Evolutionary conservation across 2,113 vertebrate species (phyloP), one percentile per base, ranked within the genome.

Genomic region (Carlito syrichta): DNA sequence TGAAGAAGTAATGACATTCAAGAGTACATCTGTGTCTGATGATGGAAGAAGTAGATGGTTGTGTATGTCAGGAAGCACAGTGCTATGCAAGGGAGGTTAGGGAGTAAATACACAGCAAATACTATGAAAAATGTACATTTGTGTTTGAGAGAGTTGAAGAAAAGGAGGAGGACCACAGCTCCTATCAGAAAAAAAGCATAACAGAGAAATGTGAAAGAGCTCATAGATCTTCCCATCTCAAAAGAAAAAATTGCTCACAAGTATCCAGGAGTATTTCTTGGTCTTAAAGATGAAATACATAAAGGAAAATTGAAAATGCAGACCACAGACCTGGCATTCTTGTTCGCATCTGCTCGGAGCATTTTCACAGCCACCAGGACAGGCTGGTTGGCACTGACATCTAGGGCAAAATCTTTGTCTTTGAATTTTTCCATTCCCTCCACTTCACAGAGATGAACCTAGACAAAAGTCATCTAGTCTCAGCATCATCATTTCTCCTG

Each of bases 361-460:
- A 99, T 99, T 98, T 99, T 99, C 96, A 99, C 99, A 19, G 99
- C 99, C 94, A 99, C 99, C 50, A 99, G 98, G 91, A 99, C 95
- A 0, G 99, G 99, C 43, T 77, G 94, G 89, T 98, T 98, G 1
- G 96, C 96, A 50, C 96, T 98, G 95, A 97, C 96, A 10, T 98
- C 99, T 35, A 99, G 98, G 71, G 99, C 98, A 97, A 99, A 98
- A 91, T 99, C 99, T 92, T 99, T 99, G 88, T 99, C 99, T 68
- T 98, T 97, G 97, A 99, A 99, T 83, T 99, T 99, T 98, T 99
- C 99, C 99, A 99, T 99, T 52, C 99, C 99, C 76, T 99, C 99
- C 84, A 99, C 99, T 98, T 99, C 99, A 32, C 99, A 99, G 96
- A 99, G 99, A 96, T 99, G 99, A 97, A 99, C 99, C 99, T 99